A percentile compares a stretch with the other conserved stretches of the same genome.
These are phyloP conservation scores for Drymonia ruficornis DNA, from an alignment of 2,888 invertebrate species.

Conservation along the genomic window DNA sequence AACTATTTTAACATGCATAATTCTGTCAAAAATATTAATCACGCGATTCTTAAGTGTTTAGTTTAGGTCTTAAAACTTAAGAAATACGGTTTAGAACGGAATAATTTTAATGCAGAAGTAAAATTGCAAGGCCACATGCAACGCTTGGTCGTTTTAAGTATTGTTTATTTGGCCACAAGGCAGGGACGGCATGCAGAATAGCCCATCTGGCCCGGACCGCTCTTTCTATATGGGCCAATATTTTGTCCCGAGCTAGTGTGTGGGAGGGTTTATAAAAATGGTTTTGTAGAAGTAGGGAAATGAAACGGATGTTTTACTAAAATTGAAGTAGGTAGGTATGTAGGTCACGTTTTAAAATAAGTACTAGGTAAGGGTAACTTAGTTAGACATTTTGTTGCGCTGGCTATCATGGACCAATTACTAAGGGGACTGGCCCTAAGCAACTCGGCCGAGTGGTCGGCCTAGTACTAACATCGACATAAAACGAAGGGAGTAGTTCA, in stretches of 20 bases:
- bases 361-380: too few relatives aligned
- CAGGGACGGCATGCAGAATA: conserved; percentile 39
- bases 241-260: conserved; percentile 31
- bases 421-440: too few relatives aligned
- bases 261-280: conserved; percentile 9
- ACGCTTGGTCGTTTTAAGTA: conserved; percentile 38
- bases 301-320: too few relatives aligned
- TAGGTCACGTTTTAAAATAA: too few relatives aligned
- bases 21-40: conserved; percentile 40
- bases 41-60: conserved; percentile 5
- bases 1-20: conserved; percentile 37
- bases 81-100: conserved; percentile 26
- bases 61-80: conserved; percentile 8
- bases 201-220: conserved; percentile 40
- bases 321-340: too few relatives aligned
- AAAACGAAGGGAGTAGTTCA: too few relatives aligned
- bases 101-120: conserved; percentile 26
- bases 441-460: too few relatives aligned
- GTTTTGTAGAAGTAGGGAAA: too few relatives aligned
- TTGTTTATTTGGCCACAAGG: conserved; percentile 45
- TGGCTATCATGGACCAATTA: too few relatives aligned
- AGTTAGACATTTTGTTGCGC: too few relatives aligned
- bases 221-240: conserved; percentile 43
- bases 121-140: conserved; percentile 37
- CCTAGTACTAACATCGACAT: too few relatives aligned